A percentile compares a stretch with the other conserved stretches of the same genome.
Conservation (phyloP, 2,113 vertebrate genomes). For the Aptenodytes patagonicus region DNA sequence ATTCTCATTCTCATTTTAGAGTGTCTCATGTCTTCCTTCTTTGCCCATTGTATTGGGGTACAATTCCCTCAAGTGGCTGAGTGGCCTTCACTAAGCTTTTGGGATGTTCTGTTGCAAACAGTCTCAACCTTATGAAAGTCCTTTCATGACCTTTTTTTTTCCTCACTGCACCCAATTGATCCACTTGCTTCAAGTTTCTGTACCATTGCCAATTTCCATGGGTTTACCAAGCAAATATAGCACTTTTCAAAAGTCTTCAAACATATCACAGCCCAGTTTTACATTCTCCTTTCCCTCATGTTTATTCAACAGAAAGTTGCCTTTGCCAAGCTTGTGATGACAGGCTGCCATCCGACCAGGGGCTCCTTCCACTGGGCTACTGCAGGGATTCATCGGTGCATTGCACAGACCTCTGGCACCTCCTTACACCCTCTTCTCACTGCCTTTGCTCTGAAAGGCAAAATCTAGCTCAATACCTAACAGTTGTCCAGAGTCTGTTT, state of each 20-base stretch:
- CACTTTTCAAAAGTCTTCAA: background rate
- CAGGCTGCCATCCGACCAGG: accelerated
- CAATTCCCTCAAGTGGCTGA: background rate
- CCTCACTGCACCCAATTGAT: background rate
- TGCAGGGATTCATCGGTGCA: background rate
- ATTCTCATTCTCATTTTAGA: background rate
- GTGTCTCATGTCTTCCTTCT: background rate
- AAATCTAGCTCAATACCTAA: background rate
- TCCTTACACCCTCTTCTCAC: background rate
- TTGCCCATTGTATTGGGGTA: background rate
- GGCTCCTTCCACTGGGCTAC: background rate
- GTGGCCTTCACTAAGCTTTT: background rate
- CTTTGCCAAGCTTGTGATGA: background rate
- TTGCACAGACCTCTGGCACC: background rate
- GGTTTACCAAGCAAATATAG: background rate
- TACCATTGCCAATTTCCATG: background rate
- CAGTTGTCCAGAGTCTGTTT: background rate
- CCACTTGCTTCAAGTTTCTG: background rate
- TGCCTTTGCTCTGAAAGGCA: background rate
- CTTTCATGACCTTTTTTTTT: background rate
- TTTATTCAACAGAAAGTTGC: background rate
- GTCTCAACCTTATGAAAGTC: background rate
- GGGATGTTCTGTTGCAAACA: background rate
- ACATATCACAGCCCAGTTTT: background rate
- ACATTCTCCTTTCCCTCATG: background rate